phyloP scores from a whole-genome alignment of 2,797 vertebrate genomes.

The Poeciliopsis turneri region DNA sequence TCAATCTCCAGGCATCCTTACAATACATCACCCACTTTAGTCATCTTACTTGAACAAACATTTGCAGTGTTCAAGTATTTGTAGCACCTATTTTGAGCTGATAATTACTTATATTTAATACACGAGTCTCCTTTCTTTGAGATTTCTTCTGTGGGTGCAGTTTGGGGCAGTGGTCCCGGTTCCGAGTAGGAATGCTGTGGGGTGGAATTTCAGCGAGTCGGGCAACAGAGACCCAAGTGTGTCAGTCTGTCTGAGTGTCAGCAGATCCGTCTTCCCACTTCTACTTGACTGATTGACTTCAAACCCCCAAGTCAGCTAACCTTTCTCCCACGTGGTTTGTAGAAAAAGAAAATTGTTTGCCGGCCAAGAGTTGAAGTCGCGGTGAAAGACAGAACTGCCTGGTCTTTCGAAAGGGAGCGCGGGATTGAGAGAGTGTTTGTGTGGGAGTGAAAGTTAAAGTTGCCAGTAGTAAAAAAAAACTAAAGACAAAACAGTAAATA shows the following conservation, averaged over 20 bases:
- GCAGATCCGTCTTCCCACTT: constrained; percentile 72
- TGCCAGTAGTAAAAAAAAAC: constrained; percentile 35
- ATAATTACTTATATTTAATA: neutral
- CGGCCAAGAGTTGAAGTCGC: constrained; percentile 69
- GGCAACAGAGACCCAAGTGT: constrained; percentile 66
- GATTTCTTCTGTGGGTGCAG: constrained; percentile 31
- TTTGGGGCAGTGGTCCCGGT: constrained; percentile 34
- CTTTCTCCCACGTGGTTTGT: constrained; percentile 50
- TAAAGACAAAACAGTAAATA: constrained; percentile 47
- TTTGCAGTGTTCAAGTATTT: neutral
- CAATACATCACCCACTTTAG: neutral
- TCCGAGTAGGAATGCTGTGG: constrained; percentile 55
- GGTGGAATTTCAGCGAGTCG: constrained; percentile 48
- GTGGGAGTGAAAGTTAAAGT: constrained; percentile 44
- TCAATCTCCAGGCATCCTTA: neutral
- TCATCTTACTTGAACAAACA: neutral
- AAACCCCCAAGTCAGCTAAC: constrained; percentile 50
- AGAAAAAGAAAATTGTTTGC: constrained; percentile 38
- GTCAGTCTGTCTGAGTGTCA: constrained; percentile 67
- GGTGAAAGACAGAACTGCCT: constrained; percentile 67
- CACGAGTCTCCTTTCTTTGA: constrained; percentile 15
- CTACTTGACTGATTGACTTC: constrained; percentile 66
- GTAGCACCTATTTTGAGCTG: too few relatives aligned
- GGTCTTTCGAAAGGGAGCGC: constrained; percentile 40
- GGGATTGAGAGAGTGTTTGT: constrained; percentile 31